Conservation (phyloP, 2,797 vertebrate genomes). For the Sebastiscus tertius region DNA sequence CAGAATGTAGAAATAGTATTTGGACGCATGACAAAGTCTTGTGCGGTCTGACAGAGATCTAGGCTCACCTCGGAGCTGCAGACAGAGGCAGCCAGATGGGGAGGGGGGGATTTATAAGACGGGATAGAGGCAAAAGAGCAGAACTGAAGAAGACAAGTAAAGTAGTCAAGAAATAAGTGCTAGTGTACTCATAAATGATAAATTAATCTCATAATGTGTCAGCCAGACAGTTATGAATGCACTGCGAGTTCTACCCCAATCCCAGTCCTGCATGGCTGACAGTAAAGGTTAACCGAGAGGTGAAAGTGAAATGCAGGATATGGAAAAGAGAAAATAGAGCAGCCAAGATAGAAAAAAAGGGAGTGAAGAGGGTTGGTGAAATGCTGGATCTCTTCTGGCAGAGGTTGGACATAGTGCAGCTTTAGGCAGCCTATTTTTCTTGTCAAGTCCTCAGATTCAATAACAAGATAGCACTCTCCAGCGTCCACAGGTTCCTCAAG, state of each 20-base stretch:
- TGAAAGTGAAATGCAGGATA: constrained; percentile 52
- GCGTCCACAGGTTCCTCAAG: constrained; percentile 52
- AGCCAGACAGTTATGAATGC: constrained; percentile 52
- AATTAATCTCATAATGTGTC: constrained; percentile 50
- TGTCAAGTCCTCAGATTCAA: constrained; percentile 68
- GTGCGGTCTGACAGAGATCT: constrained; percentile 46
- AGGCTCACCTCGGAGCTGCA: constrained; percentile 34
- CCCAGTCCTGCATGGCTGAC: constrained; percentile 45
- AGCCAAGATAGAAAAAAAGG: constrained; percentile 35
- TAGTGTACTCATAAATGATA: constrained; percentile 49
- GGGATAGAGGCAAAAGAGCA: constrained; percentile 17
- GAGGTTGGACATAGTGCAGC: constrained; percentile 53
- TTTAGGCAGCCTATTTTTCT: constrained; percentile 66
- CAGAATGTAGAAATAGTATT: constrained; percentile 22
- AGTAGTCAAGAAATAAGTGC: constrained; percentile 30
- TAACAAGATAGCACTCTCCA: constrained; percentile 58
- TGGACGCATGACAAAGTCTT: constrained; percentile 37
- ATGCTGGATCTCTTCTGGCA: constrained; percentile 48
- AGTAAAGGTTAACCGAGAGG: constrained; percentile 55
- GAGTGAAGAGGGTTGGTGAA: constrained; percentile 48
- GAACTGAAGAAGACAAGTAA: constrained; percentile 45
- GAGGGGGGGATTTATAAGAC: constrained; percentile 4
- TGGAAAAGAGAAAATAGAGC: constrained; percentile 41
- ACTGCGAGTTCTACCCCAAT: constrained; percentile 47
- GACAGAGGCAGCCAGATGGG: constrained; percentile 35